phyloP scores from a whole-genome alignment of 2,888 invertebrate species.

The Mystacides longicornis region DNA sequence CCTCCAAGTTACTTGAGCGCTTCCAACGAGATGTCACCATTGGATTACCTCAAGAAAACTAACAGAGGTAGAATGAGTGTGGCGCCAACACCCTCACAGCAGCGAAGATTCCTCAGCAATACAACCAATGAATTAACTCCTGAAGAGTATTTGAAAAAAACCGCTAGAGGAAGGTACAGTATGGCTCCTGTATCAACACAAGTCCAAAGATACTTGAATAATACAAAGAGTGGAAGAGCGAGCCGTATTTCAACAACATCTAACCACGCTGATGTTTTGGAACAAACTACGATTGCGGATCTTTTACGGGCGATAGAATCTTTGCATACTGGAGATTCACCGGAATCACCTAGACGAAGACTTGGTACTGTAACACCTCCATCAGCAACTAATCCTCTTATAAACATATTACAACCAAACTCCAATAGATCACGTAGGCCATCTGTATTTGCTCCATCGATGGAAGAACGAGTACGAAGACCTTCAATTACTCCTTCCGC shows the following conservation, averaged over 20 bases:
- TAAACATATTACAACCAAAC: neutral
- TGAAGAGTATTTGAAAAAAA: constrained; percentile 29
- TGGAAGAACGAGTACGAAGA: constrained; percentile 37
- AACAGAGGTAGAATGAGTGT: constrained; percentile 41
- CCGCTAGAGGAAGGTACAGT: constrained; percentile 41
- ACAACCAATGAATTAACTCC: constrained; percentile 19
- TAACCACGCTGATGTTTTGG: constrained; percentile 57
- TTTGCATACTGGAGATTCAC: constrained; percentile 45
- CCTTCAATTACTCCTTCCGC: constrained; percentile 37
- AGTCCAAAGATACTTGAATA: constrained; percentile 27
- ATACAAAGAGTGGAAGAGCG: constrained; percentile 29
- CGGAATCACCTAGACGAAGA: constrained; percentile 40
- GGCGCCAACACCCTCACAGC: constrained; percentile 24
- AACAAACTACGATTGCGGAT: constrained; percentile 78
- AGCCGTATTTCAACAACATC: constrained; percentile 33
- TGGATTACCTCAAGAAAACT: constrained; percentile 30
- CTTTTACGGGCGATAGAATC: constrained; percentile 69
- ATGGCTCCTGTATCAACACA: constrained; percentile 27
- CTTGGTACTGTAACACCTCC: constrained; percentile 47
- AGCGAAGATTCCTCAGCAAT: constrained; percentile 22
- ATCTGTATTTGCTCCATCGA: constrained; percentile 33
- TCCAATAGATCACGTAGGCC: constrained; percentile 11
- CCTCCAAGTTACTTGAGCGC: no score
- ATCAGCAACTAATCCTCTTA: neutral
- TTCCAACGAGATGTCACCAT: constrained; percentile 19